A percentile compares a stretch with the other conserved stretches of the same genome.
Conservation (phyloP, 2,113 vertebrate species). For the Prionailurus bengalensis region DNA sequence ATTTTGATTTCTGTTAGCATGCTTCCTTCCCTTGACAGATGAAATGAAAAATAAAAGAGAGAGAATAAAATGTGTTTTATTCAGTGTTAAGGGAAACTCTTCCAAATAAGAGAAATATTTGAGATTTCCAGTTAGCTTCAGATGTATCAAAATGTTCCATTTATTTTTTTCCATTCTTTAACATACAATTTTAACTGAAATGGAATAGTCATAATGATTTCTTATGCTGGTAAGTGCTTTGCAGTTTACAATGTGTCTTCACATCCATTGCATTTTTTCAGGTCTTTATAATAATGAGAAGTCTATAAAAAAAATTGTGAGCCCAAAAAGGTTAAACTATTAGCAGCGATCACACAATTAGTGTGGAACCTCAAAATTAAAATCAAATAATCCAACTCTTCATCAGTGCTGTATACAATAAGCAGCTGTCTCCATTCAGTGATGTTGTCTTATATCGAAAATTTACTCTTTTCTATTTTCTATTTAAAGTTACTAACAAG, state of each 20-base stretch:
- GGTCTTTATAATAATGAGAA: not conserved
- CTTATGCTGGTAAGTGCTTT: not conserved
- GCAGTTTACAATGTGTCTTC: not conserved
- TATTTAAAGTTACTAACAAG: slow-evolving; percentile 5
- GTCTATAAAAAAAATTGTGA: not conserved
- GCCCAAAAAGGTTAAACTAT: not conserved
- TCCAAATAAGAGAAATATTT: not conserved
- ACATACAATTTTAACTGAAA: not conserved
- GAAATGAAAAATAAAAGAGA: not conserved
- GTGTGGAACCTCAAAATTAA: not conserved
- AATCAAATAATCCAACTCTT: not conserved
- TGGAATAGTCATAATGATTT: not conserved
- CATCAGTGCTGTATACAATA: not conserved
- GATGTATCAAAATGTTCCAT: not conserved
- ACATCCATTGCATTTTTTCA: not conserved
- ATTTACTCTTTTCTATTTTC: not conserved
- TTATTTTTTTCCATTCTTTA: not conserved
- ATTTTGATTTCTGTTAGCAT: not conserved
- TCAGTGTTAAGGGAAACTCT: not conserved
- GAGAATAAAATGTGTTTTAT: not conserved
- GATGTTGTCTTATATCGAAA: not conserved
- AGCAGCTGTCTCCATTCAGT: not conserved
- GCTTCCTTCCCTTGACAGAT: not conserved
- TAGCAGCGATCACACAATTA: not conserved
- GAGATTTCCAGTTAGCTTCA: not conserved